Conservation (phyloP, 2,113 vertebrate genomes). For the Paralichthys olivaceus region DNA sequence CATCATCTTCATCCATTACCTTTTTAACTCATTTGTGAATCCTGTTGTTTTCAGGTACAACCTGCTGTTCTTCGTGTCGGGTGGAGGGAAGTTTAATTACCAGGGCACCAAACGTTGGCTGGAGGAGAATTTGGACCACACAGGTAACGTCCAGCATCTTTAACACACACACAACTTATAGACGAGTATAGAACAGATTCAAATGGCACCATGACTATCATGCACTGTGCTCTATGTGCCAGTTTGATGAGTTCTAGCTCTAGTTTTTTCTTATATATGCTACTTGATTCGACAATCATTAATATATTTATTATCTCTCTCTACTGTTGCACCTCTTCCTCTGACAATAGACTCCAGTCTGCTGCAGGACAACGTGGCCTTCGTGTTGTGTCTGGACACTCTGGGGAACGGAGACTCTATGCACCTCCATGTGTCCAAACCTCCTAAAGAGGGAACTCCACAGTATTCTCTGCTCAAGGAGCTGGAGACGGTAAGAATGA, state of each 20-base stretch:
- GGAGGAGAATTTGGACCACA: conserved; percentile 97
- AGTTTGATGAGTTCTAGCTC: neutral
- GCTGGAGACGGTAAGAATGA: conserved; percentile 86
- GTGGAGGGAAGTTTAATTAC: conserved; percentile 98
- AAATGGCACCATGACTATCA: neutral
- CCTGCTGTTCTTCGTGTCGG: conserved; percentile 95
- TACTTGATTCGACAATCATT: too few species aligned
- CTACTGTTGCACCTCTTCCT: neutral
- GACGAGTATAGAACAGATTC: neutral
- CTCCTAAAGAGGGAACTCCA: conserved; percentile 93
- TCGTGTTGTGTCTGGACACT: conserved; percentile 96
- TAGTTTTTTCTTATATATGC: neutral
- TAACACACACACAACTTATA: neutral
- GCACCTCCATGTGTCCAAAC: conserved; percentile 96
- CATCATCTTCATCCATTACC: neutral
- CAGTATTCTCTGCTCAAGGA: conserved; percentile 91
- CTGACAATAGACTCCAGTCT: conserved; percentile 90
- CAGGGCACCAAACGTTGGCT: conserved; percentile 98
- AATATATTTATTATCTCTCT: neutral
- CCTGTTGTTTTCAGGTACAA: conserved; percentile 88
- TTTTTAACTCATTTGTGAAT: conserved; percentile 1
- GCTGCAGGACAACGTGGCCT: conserved; percentile 98
- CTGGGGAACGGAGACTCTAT: conserved; percentile 89
- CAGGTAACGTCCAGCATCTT: conserved; percentile 80
- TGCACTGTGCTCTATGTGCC: neutral